phyloP scores from a whole-genome alignment of 2,797 vertebrate species.

The Acestrorhynchus altus region DNA sequence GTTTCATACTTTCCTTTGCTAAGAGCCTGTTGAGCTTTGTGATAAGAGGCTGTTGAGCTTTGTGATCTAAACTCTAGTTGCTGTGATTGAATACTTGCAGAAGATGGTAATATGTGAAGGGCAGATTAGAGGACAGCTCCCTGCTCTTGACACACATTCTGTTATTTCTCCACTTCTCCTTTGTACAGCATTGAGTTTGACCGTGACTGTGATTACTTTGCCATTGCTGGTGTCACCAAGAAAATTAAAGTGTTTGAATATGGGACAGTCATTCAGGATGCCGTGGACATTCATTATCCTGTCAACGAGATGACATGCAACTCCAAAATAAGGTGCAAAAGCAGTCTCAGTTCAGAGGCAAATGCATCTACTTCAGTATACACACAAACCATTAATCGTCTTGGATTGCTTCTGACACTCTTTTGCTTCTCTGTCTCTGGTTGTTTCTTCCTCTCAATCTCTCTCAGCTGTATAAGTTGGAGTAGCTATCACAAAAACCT shows the following conservation, averaged over 20 bases:
- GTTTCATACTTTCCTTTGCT: not conserved
- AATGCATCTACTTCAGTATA: not conserved
- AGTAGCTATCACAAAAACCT: conserved; percentile 99
- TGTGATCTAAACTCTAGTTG: not conserved
- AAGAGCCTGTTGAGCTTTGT: too few species aligned
- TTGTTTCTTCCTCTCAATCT: conserved; percentile 24
- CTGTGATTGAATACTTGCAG: conserved; percentile 41
- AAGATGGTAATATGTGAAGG: conserved; percentile 35
- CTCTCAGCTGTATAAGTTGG: conserved; percentile 98
- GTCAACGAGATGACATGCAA: conserved; percentile 99
- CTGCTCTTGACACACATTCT: conserved; percentile 43
- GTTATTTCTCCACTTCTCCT: conserved; percentile 8
- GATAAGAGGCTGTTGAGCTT: conserved; percentile 8
- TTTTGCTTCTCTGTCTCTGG: conserved; percentile 26
- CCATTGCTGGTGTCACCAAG: conserved; percentile 98
- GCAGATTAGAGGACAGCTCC: conserved; percentile 22
- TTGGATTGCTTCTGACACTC: not conserved
- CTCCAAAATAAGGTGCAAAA: conserved; percentile 96
- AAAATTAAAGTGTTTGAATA: conserved; percentile 99
- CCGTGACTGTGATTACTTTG: conserved; percentile 99
- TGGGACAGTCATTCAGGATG: conserved; percentile 97
- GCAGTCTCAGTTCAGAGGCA: not conserved
- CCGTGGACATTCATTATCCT: conserved; percentile 99
- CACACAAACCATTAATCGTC: not conserved
- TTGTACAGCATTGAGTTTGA: conserved; percentile 95